phyloP scores from a whole-genome alignment of 2,888 invertebrate species.

The Candidula unifasciata region DNA sequence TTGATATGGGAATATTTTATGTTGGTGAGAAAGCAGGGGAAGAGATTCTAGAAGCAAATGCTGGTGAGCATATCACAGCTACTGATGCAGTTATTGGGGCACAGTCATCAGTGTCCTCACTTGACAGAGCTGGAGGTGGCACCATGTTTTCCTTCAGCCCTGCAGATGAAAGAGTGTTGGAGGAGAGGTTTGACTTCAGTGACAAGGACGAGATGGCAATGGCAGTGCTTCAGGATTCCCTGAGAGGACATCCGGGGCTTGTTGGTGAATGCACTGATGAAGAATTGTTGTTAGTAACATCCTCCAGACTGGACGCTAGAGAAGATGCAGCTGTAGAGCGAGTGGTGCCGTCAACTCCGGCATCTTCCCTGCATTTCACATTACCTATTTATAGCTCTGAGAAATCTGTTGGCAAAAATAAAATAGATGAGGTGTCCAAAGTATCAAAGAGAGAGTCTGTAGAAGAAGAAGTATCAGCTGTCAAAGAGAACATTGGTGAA shows the following conservation, averaged over 20 bases:
- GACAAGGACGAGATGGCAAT: neutral
- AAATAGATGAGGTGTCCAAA: conserved; percentile 67
- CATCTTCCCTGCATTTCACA: conserved; percentile 60
- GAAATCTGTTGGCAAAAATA: conserved; percentile 66
- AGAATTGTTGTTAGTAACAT: conserved; percentile 58
- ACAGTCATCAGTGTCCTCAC: neutral
- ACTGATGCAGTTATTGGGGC: conserved; percentile 32
- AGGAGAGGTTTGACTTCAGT: neutral
- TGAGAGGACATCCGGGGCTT: conserved; percentile 69
- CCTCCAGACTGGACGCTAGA: conserved; percentile 66
- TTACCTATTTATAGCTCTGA: conserved; percentile 63
- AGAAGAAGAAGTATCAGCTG: conserved; percentile 71
- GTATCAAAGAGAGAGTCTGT: conserved; percentile 69
- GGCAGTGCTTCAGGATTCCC: conserved; percentile 53
- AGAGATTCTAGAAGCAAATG: conserved; percentile 25
- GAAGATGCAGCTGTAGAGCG: conserved; percentile 68
- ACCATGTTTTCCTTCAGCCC: conserved; percentile 24
- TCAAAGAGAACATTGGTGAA: conserved; percentile 66
- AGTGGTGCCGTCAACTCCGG: conserved; percentile 33
- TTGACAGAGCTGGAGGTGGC: conserved; percentile 35
- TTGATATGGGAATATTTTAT: conserved; percentile 71
- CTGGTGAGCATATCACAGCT: conserved; percentile 39
- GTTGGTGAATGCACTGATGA: neutral
- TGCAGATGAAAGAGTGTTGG: conserved; percentile 27
- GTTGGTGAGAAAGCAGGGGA: conserved; percentile 56